These are phyloP conservation scores for Sterrhoptilus dennistouni DNA, from an alignment of 2,113 vertebrate species.

Conservation along the genomic window DNA sequence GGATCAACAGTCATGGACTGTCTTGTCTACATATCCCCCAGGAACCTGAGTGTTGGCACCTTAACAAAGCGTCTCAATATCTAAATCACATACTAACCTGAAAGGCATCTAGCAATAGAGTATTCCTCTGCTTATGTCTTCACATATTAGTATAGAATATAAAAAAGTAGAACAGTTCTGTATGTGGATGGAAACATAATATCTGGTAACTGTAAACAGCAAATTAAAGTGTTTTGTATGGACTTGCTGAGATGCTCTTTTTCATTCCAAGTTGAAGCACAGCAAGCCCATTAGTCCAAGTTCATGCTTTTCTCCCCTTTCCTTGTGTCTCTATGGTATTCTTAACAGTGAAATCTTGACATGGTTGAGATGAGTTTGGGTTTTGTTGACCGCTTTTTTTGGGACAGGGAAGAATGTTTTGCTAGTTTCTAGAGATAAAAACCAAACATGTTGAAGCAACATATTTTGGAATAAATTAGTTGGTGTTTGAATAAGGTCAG, in stretches of 20 bases:
- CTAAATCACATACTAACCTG: not conserved
- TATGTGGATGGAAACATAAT: not conserved
- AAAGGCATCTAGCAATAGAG: not conserved
- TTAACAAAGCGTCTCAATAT: not conserved
- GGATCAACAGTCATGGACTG: not conserved
- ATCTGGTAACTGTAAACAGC: not conserved
- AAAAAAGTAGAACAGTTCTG: not conserved
- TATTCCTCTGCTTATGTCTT: not conserved
- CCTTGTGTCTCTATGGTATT: not conserved
- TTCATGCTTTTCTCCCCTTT: not conserved
- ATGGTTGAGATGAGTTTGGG: not conserved
- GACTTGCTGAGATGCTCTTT: not conserved
- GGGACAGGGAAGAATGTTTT: not conserved
- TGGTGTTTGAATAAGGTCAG: not conserved
- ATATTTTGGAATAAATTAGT: not conserved
- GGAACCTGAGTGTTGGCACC: not conserved
- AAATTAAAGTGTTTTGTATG: not conserved
- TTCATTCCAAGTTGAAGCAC: not conserved
- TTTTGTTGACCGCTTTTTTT: not conserved
- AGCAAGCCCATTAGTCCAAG: not conserved
- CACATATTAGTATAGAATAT: not conserved
- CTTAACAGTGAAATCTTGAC: not conserved
- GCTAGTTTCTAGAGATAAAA: not conserved
- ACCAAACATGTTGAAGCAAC: not conserved
- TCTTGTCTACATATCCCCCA: not conserved